Percentiles rank a stretch among this genome's conserved stretches.
These are phyloP conservation scores for Rhagonycha fulva DNA, from an alignment of 2,888 invertebrate genomes.

Conservation along the genomic window DNA sequence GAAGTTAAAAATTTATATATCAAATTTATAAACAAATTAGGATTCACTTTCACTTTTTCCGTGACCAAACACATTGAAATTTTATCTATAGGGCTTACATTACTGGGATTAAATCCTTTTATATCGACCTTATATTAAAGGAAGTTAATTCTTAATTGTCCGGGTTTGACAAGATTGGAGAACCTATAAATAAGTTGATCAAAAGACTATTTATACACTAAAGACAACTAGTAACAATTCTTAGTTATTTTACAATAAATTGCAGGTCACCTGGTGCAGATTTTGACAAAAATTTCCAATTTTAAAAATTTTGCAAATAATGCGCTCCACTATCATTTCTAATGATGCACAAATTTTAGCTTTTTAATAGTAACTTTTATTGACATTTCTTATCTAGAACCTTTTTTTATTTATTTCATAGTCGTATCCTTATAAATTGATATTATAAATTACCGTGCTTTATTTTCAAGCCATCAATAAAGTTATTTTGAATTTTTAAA, in stretches of 20 bases:
- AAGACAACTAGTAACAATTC: neutral
- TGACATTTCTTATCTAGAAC: too few relatives aligned
- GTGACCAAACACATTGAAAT: neutral
- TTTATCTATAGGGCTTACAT: neutral
- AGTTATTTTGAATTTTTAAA: too few relatives aligned
- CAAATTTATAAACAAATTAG: neutral
- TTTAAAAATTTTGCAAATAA: too few relatives aligned
- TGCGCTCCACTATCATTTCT: too few relatives aligned
- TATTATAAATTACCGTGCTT: too few relatives aligned
- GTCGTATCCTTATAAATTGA: too few relatives aligned
- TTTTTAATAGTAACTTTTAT: too few relatives aligned
- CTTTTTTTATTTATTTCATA: too few relatives aligned
- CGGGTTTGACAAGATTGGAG: neutral
- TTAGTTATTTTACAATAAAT: neutral
- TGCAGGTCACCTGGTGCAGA: too few relatives aligned
- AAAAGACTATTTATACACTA: neutral
- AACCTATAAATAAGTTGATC: neutral
- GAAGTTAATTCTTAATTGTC: neutral
- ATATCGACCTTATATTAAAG: neutral
- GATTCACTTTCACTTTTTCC: neutral
- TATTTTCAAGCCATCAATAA: too few relatives aligned
- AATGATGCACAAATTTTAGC: too few relatives aligned
- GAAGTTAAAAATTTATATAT: neutral
- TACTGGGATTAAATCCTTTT: neutral
- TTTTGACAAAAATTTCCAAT: too few relatives aligned